These are phyloP conservation scores for Prionace glauca DNA, from an alignment of 2,797 vertebrate species.

Conservation along the genomic window DNA sequence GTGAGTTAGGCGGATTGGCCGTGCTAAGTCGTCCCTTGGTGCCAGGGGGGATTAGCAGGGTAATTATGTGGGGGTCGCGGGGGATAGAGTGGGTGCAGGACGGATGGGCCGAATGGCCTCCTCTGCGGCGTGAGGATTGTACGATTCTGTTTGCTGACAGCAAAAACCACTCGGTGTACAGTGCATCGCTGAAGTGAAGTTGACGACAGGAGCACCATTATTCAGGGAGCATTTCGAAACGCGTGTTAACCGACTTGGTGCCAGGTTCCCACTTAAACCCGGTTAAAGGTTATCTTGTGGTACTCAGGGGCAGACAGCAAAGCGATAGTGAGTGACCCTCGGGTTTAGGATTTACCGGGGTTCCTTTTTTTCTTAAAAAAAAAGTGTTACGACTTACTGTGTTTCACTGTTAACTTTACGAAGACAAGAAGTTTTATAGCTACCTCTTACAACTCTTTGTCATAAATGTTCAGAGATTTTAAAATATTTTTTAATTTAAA, in stretches of 20 bases:
- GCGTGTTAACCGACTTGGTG: not conserved
- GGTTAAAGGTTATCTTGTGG: constrained; percentile 17
- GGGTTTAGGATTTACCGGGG: not conserved
- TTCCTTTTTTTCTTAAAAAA: not conserved
- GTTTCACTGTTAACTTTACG: constrained; percentile 28
- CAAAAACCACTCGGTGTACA: not conserved
- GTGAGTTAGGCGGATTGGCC: too few species aligned
- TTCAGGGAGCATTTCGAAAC: constrained; percentile 5
- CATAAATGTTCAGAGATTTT: constrained; percentile 34
- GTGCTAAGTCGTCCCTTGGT: too few species aligned
- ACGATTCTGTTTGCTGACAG: not conserved
- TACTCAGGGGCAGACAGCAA: not conserved
- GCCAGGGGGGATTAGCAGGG: too few species aligned
- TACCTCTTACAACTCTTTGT: constrained; percentile 37
- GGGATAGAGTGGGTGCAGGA: too few species aligned
- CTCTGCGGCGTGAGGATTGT: too few species aligned
- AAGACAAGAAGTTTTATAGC: constrained; percentile 31
- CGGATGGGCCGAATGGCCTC: too few species aligned
- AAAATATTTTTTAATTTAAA: constrained; percentile 39
- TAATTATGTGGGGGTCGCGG: too few species aligned
- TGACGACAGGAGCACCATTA: not conserved
- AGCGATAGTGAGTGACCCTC: not conserved
- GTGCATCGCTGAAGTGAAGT: not conserved
- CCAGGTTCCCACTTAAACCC: not conserved
- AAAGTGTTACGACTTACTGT: not conserved